These are phyloP conservation scores for Palaemon carinicauda DNA, from an alignment of 1,140 invertebrate species.

Conservation along the genomic window DNA sequence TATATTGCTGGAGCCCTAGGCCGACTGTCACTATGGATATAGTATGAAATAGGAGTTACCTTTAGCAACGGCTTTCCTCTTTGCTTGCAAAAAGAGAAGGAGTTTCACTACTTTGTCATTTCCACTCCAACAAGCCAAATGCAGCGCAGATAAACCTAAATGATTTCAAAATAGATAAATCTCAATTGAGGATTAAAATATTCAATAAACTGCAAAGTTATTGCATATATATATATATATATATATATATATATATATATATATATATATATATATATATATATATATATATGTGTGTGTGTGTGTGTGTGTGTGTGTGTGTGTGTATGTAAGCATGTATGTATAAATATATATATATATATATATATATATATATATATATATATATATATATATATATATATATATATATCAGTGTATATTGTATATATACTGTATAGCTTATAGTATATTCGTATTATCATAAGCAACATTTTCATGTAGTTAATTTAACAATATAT, in stretches of 20 bases:
- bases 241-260: not conserved
- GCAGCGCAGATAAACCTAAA: not conserved
- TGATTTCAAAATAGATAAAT: too few relatives aligned
- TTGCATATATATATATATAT: not conserved
- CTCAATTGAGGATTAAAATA: too few relatives aligned
- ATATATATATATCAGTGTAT: not conserved
- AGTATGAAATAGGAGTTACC: too few relatives aligned
- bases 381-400: not conserved
- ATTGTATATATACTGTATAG: not conserved
- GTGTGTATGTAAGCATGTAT: too few relatives aligned
- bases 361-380: conserved; percentile 14
- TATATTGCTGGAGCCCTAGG: too few relatives aligned
- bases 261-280: conserved; percentile 16
- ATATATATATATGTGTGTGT: not conserved
- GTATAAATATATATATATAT: not conserved
- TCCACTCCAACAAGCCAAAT: conserved; percentile 14
- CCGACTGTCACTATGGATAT: too few relatives aligned
- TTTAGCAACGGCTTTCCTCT: not conserved
- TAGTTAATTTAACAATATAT: too few relatives aligned
- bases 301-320: too few relatives aligned
- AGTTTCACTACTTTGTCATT: not conserved
- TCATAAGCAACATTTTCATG: too few relatives aligned
- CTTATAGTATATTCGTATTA: too few relatives aligned
- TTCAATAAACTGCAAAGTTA: too few relatives aligned
- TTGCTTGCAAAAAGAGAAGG: not conserved